phyloP scores from a whole-genome alignment of 2,797 vertebrate species.

The Sebastes diploproa region DNA sequence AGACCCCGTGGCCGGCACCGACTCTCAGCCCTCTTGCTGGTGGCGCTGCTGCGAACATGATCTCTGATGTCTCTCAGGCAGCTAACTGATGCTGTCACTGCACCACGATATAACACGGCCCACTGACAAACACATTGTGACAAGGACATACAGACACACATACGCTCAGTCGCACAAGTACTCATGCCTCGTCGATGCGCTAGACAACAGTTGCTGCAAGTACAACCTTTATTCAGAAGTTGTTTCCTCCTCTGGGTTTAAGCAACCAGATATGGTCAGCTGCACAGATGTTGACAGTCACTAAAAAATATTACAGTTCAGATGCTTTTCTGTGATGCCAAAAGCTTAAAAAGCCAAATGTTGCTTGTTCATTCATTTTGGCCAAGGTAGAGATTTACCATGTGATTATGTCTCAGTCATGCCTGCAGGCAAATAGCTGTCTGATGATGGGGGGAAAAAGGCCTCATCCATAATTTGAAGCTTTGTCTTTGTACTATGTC shows the following conservation, averaged over 20 bases:
- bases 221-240: constrained; percentile 27
- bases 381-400: not conserved
- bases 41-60: constrained; percentile 74
- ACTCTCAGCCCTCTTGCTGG: constrained; percentile 70
- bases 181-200: constrained; percentile 1
- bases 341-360: not conserved
- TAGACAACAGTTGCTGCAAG: constrained; percentile 24
- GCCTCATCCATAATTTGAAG: not conserved
- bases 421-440: not conserved
- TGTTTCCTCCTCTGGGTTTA: constrained; percentile 17
- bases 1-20: constrained; percentile 68
- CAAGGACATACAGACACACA: constrained; percentile 60
- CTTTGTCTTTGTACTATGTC: not conserved
- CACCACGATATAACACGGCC: constrained; percentile 60
- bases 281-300: not conserved
- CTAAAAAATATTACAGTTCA: not conserved
- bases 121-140: constrained; percentile 75
- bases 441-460: not conserved
- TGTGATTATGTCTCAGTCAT: not conserved
- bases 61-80: constrained; percentile 75
- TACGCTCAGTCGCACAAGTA: not conserved
- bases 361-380: not conserved
- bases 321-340: not conserved
- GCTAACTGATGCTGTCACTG: constrained; percentile 81
- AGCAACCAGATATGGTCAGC: constrained; percentile 22